A percentile compares a stretch with the other conserved stretches of the same genome.
Evolutionary conservation across 1,140 invertebrate genomes (phyloP).

Genomic region (Ips typographus): DNA sequence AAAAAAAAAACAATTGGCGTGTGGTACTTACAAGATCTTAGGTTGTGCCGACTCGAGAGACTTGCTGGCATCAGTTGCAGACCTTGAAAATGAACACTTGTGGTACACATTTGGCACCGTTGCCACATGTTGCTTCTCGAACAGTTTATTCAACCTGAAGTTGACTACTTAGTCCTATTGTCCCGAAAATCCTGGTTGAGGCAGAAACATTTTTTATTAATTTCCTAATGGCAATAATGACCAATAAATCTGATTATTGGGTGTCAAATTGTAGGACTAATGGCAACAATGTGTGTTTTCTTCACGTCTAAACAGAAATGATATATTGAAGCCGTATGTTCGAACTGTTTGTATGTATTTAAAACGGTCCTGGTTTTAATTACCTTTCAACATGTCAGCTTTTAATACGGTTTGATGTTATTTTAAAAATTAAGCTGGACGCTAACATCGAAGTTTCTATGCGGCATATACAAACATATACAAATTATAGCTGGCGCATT

Average conservation of each 20-base stretch:
- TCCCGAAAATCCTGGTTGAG: background rate
- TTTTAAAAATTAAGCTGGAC: background rate
- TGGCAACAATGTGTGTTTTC: conserved; percentile 10
- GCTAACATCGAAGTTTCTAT: background rate
- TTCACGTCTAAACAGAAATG: conserved; percentile 24
- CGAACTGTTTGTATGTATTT: conserved; percentile 24
- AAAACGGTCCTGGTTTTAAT: conserved; percentile 25
- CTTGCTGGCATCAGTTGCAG: conserved; percentile 23
- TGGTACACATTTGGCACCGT: background rate
- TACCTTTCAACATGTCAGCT: conserved; percentile 21
- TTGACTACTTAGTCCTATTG: background rate
- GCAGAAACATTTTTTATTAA: background rate
- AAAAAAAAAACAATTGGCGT: conserved; percentile 11
- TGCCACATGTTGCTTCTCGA: conserved; percentile 2
- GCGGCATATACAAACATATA: background rate
- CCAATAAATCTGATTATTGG: background rate
- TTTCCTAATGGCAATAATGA: background rate
- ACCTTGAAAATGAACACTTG: conserved; percentile 25
- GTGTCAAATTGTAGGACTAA: background rate
- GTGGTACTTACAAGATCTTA: conserved; percentile 2
- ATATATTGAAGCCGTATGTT: conserved; percentile 28
- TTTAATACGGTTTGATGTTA: conserved; percentile 12
- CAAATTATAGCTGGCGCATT: background rate
- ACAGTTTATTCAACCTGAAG: background rate
- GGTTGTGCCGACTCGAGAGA: conserved; percentile 15